phyloP scores from a whole-genome alignment of 2,113 vertebrate species.

The Prunella himalayana region DNA sequence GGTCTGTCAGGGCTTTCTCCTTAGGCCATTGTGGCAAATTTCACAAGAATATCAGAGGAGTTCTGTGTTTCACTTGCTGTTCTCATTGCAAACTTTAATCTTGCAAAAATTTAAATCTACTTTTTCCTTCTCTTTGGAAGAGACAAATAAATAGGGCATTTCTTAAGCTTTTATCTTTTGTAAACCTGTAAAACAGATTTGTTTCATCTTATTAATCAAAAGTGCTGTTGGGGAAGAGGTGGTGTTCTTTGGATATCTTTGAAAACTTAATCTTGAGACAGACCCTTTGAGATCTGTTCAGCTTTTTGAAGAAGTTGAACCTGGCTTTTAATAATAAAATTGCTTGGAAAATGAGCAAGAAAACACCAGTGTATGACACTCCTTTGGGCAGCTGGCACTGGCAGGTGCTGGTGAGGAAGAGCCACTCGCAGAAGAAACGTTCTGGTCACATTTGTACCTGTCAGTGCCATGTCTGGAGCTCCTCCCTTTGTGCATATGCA shows the following conservation, averaged over 20 bases:
- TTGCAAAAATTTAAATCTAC: not conserved
- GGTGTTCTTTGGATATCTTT: not conserved
- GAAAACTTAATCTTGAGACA: not conserved
- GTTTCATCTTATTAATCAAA: not conserved
- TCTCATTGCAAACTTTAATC: not conserved
- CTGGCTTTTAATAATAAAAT: not conserved
- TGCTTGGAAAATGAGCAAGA: not conserved
- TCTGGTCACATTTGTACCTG: not conserved
- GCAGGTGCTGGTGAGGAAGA: not conserved
- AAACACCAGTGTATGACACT: not conserved
- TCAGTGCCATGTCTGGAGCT: not conserved
- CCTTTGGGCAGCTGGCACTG: not conserved
- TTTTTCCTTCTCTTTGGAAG: not conserved
- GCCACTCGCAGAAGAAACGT: not conserved
- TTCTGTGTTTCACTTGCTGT: not conserved
- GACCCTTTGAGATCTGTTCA: not conserved
- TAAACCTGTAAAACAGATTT: not conserved
- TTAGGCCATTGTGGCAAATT: not conserved
- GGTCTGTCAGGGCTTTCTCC: not conserved
- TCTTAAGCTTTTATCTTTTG: not conserved
- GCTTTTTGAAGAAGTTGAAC: not conserved
- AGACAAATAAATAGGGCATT: not conserved
- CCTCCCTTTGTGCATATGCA: not conserved
- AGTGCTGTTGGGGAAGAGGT: not conserved
- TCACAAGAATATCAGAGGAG: not conserved